phyloP scores from a whole-genome alignment of 2,888 invertebrate species.

The Rhingia rostrata region DNA sequence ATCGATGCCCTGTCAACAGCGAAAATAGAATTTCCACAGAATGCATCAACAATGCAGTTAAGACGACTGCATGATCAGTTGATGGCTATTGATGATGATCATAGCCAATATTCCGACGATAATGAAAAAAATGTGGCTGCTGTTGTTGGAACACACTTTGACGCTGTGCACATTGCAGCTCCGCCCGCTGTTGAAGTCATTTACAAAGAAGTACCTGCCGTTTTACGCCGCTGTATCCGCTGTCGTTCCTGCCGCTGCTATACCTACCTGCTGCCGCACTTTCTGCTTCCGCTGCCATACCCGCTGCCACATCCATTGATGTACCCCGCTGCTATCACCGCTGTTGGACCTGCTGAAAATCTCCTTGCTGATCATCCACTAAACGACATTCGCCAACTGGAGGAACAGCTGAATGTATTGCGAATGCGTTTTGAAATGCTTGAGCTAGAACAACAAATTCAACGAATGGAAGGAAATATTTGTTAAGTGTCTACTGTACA shows the following conservation, averaged over 20 bases:
- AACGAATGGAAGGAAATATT: constrained; percentile 15
- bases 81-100: neutral
- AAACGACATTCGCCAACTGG: constrained; percentile 10
- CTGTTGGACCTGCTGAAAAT: neutral
- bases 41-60: neutral
- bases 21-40: neutral
- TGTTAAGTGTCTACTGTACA: constrained; percentile 7
- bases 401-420: constrained; percentile 13
- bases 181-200: neutral
- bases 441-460: constrained; percentile 26
- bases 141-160: neutral
- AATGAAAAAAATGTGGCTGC: neutral
- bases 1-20: neutral
- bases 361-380: neutral
- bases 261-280: neutral
- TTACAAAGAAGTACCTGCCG: neutral
- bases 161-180: neutral
- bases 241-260: neutral
- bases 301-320: neutral
- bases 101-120: constrained; percentile 6
- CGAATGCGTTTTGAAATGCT: no score
- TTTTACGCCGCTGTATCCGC: neutral
- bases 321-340: neutral
- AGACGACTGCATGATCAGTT: constrained; percentile 1
- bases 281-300: neutral